phyloP scores from a whole-genome alignment of 1,140 invertebrate species.

The Pogonomyrmex californicus region DNA sequence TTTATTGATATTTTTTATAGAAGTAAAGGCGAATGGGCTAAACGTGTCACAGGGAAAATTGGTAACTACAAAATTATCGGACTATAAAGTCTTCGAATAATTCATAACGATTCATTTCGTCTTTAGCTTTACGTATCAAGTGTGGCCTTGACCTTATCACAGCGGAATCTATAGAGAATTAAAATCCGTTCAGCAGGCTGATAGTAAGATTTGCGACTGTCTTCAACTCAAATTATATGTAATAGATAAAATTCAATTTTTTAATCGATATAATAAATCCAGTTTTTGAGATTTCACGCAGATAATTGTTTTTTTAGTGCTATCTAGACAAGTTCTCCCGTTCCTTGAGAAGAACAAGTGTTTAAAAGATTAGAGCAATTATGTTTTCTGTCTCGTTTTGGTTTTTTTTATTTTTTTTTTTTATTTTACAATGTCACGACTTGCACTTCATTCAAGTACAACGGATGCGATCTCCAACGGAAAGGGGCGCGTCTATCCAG shows the following conservation, averaged over 20 bases:
- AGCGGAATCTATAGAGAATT: neutral
- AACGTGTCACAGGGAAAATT: neutral
- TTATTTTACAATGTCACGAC: slow-evolving; percentile 16
- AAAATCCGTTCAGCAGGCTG: neutral
- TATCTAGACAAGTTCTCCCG: neutral
- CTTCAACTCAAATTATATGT: neutral
- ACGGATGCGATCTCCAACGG: neutral
- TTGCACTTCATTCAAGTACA: slow-evolving; percentile 29
- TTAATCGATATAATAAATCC: neutral
- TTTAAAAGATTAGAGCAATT: neutral
- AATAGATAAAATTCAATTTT: neutral
- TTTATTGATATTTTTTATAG: neutral
- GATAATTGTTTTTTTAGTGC: neutral
- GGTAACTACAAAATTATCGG: neutral
- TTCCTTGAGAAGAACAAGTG: neutral
- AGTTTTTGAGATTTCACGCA: neutral
- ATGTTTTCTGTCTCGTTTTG: no score
- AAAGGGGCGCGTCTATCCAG: neutral
- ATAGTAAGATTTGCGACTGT: neutral
- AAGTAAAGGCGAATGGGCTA: neutral
- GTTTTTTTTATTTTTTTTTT: neutral
- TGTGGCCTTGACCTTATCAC: slow-evolving; percentile 32
- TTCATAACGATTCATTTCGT: slow-evolving; percentile 46
- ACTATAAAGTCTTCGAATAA: slow-evolving; percentile 49
- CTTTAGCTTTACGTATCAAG: slow-evolving; percentile 35